A percentile compares a stretch with the other conserved stretches of the same genome.
These are phyloP conservation scores for Toxotes lorentzi DNA, from an alignment of 2,797 vertebrate genomes.

Conservation along the genomic window DNA sequence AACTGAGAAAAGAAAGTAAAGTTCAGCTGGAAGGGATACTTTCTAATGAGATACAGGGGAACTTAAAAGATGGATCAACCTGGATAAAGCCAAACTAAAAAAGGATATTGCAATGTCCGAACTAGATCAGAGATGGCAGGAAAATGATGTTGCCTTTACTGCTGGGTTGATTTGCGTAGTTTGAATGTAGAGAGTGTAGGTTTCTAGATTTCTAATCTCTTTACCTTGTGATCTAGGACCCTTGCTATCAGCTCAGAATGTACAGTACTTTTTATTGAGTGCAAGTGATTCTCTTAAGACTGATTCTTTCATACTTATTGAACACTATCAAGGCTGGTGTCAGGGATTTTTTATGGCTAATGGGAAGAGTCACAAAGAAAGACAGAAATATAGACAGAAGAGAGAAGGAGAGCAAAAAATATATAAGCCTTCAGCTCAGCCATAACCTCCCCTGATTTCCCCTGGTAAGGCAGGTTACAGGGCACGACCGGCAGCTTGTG, in stretches of 20 bases:
- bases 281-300: constrained; percentile 13
- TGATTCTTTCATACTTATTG: constrained; percentile 31
- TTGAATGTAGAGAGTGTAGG: background rate
- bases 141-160: background rate
- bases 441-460: constrained; percentile 69
- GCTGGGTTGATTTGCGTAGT: constrained; percentile 16
- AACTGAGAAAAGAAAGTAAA: constrained; percentile 48
- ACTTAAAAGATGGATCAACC: constrained; percentile 28
- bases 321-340: constrained; percentile 37
- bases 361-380: constrained; percentile 30
- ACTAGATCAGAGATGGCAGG: background rate
- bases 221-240: constrained; percentile 9
- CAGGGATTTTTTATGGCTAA: constrained; percentile 34
- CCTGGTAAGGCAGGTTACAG: constrained; percentile 68
- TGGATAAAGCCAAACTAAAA: constrained; percentile 33
- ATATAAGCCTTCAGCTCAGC: constrained; percentile 59
- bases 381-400: constrained; percentile 43
- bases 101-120: constrained; percentile 20
- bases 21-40: constrained; percentile 58
- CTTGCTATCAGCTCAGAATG: constrained; percentile 1
- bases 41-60: constrained; percentile 52
- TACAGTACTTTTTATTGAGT: constrained; percentile 19
- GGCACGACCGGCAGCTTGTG: constrained; percentile 35
- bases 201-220: constrained; percentile 19
- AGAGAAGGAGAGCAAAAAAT: constrained; percentile 16